phyloP scores from a whole-genome alignment of 2,797 vertebrate species.

The Hafferia zeledoni region DNA sequence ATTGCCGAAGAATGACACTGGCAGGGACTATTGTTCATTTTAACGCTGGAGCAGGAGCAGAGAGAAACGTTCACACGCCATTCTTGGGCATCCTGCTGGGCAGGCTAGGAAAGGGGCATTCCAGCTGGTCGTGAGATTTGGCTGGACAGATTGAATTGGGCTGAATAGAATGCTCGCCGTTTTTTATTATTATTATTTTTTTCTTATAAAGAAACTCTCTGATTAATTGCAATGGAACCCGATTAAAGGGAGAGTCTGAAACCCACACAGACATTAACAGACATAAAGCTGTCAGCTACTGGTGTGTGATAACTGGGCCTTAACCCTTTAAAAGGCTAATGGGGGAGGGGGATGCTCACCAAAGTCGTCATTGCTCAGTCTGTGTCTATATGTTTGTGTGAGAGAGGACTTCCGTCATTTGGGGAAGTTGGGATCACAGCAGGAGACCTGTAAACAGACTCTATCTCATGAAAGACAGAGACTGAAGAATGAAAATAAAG shows the following conservation, averaged over 20 bases:
- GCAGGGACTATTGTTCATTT: conserved; percentile 90
- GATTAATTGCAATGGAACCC: conserved; percentile 66
- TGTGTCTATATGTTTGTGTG: not conserved
- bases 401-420: not conserved
- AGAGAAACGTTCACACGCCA: conserved; percentile 92
- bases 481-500: not conserved
- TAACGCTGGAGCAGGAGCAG: conserved; percentile 86
- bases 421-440: not conserved
- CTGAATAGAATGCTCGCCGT: conserved; percentile 78
- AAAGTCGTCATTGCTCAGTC: not conserved
- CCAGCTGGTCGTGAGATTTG: conserved; percentile 87
- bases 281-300: conserved; percentile 66
- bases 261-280: conserved; percentile 36
- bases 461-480: not conserved
- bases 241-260: conserved; percentile 65
- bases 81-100: conserved; percentile 90
- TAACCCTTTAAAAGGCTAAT: conserved; percentile 48
- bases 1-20: conserved; percentile 85
- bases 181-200: conserved; percentile 62
- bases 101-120: conserved; percentile 86
- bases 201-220: conserved; percentile 66
- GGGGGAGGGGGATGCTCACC: not conserved
- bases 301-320: conserved; percentile 34
- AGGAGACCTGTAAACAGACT: not conserved
- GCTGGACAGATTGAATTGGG: conserved; percentile 84